Percentiles rank a stretch among this genome's conserved stretches.
Conservation (phyloP, 2,113 vertebrate species). For the Microcebus lehilahytsara region DNA sequence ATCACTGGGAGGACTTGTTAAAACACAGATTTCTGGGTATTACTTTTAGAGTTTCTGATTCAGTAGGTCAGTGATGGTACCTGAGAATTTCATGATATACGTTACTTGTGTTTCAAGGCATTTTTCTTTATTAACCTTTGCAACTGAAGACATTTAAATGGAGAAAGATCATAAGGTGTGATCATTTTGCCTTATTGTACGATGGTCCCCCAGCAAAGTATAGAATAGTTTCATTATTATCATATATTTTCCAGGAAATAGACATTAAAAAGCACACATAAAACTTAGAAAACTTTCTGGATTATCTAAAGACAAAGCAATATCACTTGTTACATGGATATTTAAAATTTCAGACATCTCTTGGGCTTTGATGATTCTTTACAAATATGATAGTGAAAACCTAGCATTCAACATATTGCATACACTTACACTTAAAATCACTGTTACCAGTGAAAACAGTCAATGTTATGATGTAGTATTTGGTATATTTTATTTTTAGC, state of each 20-base stretch:
- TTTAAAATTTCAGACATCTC: background rate
- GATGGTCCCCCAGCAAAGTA: background rate
- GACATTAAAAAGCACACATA: background rate
- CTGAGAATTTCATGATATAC: background rate
- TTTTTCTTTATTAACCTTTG: background rate
- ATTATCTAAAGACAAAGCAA: background rate
- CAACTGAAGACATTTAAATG: background rate
- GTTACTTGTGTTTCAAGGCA: background rate
- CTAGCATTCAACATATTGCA: background rate
- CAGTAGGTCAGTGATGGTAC: background rate
- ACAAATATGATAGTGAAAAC: background rate
- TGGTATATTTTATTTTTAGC: background rate
- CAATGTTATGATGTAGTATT: background rate
- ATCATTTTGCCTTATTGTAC: background rate
- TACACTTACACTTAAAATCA: background rate
- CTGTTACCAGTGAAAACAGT: background rate
- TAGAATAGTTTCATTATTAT: background rate
- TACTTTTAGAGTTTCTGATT: background rate
- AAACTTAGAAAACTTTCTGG: background rate
- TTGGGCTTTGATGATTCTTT: background rate
- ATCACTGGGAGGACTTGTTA: background rate
- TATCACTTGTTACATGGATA: background rate
- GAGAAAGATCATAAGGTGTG: background rate
- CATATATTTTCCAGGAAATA: background rate
- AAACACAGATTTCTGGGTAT: background rate